Evolutionary conservation across 1,140 invertebrate genomes (phyloP).

Genomic region (Drosophila malerkotliana): DNA sequence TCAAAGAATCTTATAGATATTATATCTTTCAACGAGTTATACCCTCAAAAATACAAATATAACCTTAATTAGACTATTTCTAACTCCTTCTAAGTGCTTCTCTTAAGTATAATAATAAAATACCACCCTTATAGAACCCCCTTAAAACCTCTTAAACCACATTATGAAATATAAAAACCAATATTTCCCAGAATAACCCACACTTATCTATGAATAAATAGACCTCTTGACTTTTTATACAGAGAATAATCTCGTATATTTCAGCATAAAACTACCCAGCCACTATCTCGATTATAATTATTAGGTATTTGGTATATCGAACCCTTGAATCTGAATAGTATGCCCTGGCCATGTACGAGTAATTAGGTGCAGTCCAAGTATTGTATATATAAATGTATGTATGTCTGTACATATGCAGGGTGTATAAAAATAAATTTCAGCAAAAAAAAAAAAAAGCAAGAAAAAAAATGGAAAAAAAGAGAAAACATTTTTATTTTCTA

Average conservation of each 20-base stretch:
- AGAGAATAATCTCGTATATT: too few relatives aligned
- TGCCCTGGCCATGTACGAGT: constrained; percentile 6
- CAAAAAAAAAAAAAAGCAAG: constrained; percentile 47
- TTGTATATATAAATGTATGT: constrained; percentile 15
- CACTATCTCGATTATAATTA: constrained; percentile 3
- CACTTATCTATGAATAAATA: not conserved
- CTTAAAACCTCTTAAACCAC: not conserved
- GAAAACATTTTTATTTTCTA: constrained; percentile 77
- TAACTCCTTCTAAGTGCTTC: too few relatives aligned
- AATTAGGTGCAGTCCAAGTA: constrained; percentile 31
- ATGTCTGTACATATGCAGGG: constrained; percentile 34
- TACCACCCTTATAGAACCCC: not conserved
- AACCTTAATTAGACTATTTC: too few relatives aligned
- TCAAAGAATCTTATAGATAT: too few relatives aligned
- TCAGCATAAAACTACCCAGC: not conserved
- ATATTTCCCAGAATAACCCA: not conserved
- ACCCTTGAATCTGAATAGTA: constrained; percentile 21
- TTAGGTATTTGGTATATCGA: constrained; percentile 15
- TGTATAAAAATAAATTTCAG: constrained; percentile 75
- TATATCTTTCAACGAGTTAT: too few relatives aligned
- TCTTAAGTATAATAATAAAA: too few relatives aligned
- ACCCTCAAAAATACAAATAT: too few relatives aligned
- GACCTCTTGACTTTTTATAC: too few relatives aligned
- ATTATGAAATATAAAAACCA: not conserved
- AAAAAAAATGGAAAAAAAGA: constrained; percentile 62